Evolutionary conservation across 2,888 invertebrate species (phyloP).

Genomic region (Scaptomyza cyrtandrae): DNA sequence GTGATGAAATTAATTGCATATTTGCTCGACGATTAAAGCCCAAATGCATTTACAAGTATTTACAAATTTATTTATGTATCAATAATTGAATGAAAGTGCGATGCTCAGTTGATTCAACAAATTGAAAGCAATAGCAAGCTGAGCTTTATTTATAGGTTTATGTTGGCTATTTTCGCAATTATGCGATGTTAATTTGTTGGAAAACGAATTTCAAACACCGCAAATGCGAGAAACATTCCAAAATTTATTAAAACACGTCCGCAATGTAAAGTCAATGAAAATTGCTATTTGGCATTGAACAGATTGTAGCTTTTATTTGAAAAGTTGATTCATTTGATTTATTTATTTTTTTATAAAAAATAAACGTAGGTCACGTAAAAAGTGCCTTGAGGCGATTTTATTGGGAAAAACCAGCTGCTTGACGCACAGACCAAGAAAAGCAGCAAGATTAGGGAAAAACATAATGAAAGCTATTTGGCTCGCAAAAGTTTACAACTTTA

Average conservation of each 20-base stretch:
- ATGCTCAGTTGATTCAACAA: slow-evolving; percentile 16
- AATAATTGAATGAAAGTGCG: background rate
- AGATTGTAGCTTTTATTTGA: slow-evolving; percentile 72
- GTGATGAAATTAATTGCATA: background rate
- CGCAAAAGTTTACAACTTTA: slow-evolving; percentile 67
- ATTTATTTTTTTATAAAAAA: slow-evolving; percentile 61
- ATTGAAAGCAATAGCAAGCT: slow-evolving; percentile 42
- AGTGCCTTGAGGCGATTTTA: slow-evolving; percentile 3
- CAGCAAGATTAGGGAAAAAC: slow-evolving; percentile 47
- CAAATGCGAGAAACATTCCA: slow-evolving; percentile 37
- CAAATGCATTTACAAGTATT: slow-evolving; percentile 2
- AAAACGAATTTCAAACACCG: slow-evolving; percentile 33
- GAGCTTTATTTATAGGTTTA: slow-evolving; percentile 26
- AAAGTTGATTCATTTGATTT: slow-evolving; percentile 70
- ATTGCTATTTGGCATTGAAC: slow-evolving; percentile 27
- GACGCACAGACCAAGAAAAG: slow-evolving; percentile 46
- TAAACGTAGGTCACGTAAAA: slow-evolving; percentile 70
- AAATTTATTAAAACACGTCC: slow-evolving; percentile 53
- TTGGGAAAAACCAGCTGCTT: slow-evolving; percentile 56
- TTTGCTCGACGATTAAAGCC: background rate
- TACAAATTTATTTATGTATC: slow-evolving; percentile 1
- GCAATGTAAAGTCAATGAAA: slow-evolving; percentile 38
- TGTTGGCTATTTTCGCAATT: slow-evolving; percentile 27
- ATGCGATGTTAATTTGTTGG: slow-evolving; percentile 42
- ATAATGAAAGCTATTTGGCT: slow-evolving; percentile 67